phyloP scores from a whole-genome alignment of 2,888 invertebrate species.

The Apamea monoglypha region DNA sequence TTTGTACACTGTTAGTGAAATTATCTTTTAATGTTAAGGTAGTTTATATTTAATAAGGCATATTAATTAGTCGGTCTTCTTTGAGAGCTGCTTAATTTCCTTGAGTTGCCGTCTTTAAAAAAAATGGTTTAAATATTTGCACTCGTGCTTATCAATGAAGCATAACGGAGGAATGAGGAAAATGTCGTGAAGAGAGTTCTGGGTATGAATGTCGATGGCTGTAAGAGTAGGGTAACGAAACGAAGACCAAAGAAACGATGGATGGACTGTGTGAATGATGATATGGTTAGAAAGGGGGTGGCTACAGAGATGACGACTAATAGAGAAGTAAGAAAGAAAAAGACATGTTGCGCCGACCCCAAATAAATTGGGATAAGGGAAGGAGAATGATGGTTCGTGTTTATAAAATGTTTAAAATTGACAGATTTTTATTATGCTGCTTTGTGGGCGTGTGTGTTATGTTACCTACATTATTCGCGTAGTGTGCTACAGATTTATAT shows the following conservation, averaged over 20 bases:
- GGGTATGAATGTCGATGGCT: no score
- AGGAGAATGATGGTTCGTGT: no score
- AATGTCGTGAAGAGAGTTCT: no score
- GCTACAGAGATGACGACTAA: no score
- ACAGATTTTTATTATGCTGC: neutral
- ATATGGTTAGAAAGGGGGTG: no score
- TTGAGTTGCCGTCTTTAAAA: neutral
- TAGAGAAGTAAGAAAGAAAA: no score
- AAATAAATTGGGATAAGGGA: no score
- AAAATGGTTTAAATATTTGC: neutral
- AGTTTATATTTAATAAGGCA: neutral
- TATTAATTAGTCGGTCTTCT: neutral
- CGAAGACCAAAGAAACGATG: no score
- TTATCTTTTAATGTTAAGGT: neutral
- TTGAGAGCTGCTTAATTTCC: conserved; percentile 14
- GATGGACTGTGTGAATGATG: no score
- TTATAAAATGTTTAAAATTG: neutral
- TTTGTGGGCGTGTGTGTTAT: neutral
- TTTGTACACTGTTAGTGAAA: neutral
- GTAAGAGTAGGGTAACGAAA: no score
- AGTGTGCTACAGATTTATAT: neutral
- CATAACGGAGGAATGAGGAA: no score
- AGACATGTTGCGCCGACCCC: no score
- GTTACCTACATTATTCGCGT: neutral
- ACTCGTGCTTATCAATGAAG: neutral